phyloP scores from a whole-genome alignment of 2,888 invertebrate species.

The Acronicta alni region DNA sequence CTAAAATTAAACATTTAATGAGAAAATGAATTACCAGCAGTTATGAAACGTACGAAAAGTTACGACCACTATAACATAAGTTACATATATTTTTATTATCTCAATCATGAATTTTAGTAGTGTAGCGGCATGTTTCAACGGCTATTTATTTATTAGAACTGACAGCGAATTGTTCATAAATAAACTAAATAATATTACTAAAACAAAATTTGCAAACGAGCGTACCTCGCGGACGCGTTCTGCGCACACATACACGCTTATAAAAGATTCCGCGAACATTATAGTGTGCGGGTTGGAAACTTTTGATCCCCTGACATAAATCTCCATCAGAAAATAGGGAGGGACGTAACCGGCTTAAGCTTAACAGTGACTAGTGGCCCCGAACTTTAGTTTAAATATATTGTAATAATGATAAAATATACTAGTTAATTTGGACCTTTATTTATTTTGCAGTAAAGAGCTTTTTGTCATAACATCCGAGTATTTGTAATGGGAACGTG shows the following conservation, averaged over 20 bases:
- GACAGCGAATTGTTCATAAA: conserved; percentile 76
- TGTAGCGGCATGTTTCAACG: conserved; percentile 51
- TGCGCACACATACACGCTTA: conserved; percentile 59
- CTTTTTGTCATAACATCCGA: conserved; percentile 78
- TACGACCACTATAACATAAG: conserved; percentile 69
- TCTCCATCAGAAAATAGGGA: conserved; percentile 89
- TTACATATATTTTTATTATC: conserved; percentile 75
- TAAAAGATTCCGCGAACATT: conserved; percentile 50
- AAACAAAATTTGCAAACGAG: conserved; percentile 71
- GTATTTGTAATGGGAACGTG: conserved; percentile 70
- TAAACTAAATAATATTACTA: conserved; percentile 65
- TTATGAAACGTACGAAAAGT: conserved; percentile 65
- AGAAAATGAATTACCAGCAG: conserved; percentile 76
- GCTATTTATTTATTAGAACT: conserved; percentile 77
- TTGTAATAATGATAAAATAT: conserved; percentile 88
- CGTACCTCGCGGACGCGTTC: conserved; percentile 51
- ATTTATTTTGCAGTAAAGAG: conserved; percentile 81
- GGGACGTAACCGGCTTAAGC: conserved; percentile 89
- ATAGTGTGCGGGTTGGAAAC: conserved; percentile 82
- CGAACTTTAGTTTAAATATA: conserved; percentile 87
- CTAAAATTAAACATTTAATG: conserved; percentile 82
- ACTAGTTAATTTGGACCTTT: conserved; percentile 83
- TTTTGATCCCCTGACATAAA: conserved; percentile 89
- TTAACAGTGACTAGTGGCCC: conserved; percentile 87
- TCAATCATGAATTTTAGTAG: conserved; percentile 64